A percentile compares a stretch with the other conserved stretches of the same genome.
Conservation (phyloP, 2,797 vertebrate genomes). For the Dryobates pubescens region DNA sequence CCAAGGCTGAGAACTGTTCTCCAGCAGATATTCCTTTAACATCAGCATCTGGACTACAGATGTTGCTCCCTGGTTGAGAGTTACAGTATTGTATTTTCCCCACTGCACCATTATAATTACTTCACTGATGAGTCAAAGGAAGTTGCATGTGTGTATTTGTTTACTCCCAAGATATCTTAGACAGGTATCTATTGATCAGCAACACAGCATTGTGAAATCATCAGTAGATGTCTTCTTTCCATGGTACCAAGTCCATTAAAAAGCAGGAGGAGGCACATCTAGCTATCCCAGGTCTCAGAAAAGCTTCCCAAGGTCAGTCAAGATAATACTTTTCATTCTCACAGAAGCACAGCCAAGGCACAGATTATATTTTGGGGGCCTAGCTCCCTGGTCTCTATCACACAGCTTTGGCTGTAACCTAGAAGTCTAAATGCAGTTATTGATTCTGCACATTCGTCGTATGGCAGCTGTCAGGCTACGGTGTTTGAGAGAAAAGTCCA, state of each 20-base stretch:
- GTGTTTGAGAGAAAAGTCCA: neutral
- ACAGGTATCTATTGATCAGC: neutral
- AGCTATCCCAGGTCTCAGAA: neutral
- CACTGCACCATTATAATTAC: neutral
- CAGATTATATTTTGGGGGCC: neutral
- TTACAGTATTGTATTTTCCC: neutral
- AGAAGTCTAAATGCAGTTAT: neutral
- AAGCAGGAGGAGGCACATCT: neutral
- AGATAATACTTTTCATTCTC: neutral
- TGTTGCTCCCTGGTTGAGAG: constrained; percentile 11
- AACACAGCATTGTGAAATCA: neutral
- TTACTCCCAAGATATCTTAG: neutral
- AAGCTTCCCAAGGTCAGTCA: neutral
- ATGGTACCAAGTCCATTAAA: neutral
- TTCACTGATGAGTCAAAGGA: neutral
- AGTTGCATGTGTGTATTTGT: neutral
- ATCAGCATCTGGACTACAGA: constrained; percentile 15
- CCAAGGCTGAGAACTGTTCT: neutral
- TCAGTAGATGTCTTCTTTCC: neutral
- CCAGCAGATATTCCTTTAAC: neutral
- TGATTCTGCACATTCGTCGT: neutral
- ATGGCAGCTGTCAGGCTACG: neutral
- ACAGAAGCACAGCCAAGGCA: neutral
- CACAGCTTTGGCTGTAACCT: neutral
- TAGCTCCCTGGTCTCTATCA: neutral